Conservation (phyloP, 2,888 invertebrate genomes). For the Priocnemis perturbator region DNA sequence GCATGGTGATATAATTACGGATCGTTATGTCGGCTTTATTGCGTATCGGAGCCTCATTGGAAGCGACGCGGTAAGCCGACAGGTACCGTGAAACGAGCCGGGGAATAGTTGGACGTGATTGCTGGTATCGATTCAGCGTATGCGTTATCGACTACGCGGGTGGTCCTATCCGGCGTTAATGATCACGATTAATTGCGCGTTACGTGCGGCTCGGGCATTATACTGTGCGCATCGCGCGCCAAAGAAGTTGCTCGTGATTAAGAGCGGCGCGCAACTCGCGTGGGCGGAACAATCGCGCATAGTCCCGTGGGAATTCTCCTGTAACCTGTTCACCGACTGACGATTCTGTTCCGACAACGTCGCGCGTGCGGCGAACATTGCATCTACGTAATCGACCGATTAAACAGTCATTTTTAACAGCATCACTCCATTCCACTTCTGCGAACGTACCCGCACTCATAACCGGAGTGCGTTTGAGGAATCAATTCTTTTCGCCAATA, state of each 20-base stretch:
- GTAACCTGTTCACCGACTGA: neutral
- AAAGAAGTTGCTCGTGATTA: slow-evolving; percentile 6
- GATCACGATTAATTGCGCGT: slow-evolving; percentile 23
- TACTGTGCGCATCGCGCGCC: slow-evolving; percentile 6
- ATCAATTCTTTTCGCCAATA: slow-evolving; percentile 1
- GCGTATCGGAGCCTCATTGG: slow-evolving; percentile 12
- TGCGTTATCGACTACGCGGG: slow-evolving; percentile 24
- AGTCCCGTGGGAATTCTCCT: slow-evolving; percentile 15
- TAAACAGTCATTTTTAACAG: too few relatives aligned
- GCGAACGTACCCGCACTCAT: too few relatives aligned
- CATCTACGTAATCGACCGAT: too few relatives aligned
- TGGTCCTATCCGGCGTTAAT: slow-evolving; percentile 32
- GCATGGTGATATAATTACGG: too few relatives aligned
- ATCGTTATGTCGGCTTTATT: too few relatives aligned
- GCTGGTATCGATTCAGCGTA: slow-evolving; percentile 7
- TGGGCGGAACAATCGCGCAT: slow-evolving; percentile 16
- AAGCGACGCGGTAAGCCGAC: slow-evolving; percentile 13
- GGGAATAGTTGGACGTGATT: slow-evolving; percentile 2
- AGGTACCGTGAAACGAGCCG: slow-evolving; percentile 15
- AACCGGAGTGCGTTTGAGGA: too few relatives aligned
- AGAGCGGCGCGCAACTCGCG: slow-evolving; percentile 15
- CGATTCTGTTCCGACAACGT: neutral
- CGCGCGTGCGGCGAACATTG: too few relatives aligned
- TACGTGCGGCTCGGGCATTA: slow-evolving; percentile 14
- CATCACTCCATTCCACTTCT: too few relatives aligned